Conservation (phyloP, 2,797 vertebrate genomes). For the Moxostoma hubbsi region DNA sequence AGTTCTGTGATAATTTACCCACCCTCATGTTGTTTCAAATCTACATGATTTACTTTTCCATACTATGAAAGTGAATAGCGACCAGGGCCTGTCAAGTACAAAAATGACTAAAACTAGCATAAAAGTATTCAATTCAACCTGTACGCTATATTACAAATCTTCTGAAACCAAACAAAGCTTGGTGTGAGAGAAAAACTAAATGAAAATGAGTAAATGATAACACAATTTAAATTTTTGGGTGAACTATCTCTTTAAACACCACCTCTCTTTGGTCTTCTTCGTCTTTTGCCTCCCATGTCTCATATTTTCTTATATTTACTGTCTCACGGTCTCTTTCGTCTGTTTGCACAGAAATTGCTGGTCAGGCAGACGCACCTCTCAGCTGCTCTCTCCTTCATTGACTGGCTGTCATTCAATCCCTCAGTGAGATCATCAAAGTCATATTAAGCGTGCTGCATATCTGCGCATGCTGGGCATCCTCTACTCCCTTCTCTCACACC, state of each 20-base stretch:
- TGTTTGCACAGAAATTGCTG: constrained; percentile 39
- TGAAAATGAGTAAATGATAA: neutral
- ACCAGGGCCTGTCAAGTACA: neutral
- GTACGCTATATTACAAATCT: no score
- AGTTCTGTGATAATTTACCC: neutral
- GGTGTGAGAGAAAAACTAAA: neutral
- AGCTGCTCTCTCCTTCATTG: constrained; percentile 36
- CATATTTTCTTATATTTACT: neutral
- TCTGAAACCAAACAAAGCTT: no score
- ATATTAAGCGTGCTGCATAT: constrained; percentile 47
- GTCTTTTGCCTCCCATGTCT: no score
- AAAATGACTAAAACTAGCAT: neutral
- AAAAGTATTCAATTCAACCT: no score
- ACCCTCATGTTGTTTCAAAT: neutral
- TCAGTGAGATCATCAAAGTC: constrained; percentile 49
- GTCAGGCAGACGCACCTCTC: constrained; percentile 43
- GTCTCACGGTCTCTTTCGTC: neutral
- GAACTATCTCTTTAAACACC: neutral
- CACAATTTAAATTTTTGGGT: neutral
- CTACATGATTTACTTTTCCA: neutral
- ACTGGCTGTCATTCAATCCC: constrained; percentile 57
- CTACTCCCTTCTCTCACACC: neutral
- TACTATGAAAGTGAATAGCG: neutral
- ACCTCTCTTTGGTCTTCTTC: neutral
- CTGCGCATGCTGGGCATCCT: constrained; percentile 19